phyloP scores from a whole-genome alignment of 1,140 invertebrate genomes.

The Cydia splendana region DNA sequence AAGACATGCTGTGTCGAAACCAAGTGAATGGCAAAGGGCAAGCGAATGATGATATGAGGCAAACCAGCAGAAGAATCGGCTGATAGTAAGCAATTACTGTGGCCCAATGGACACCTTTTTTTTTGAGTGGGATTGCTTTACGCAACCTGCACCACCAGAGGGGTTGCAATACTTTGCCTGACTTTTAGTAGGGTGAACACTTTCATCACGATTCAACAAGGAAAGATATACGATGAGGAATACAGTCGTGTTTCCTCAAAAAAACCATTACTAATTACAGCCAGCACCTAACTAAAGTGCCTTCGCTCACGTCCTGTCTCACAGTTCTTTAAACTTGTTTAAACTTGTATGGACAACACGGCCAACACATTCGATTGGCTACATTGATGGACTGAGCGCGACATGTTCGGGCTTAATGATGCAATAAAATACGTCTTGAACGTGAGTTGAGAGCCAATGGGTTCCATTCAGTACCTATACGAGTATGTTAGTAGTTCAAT shows the following conservation, averaged over 20 bases:
- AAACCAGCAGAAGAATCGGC: no score
- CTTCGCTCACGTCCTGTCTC: not conserved
- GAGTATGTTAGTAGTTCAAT: not conserved
- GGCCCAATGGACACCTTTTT: no score
- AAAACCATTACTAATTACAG: not conserved
- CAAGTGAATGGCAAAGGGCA: no score
- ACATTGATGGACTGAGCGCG: conserved; percentile 29
- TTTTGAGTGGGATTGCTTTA: no score
- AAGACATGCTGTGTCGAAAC: no score
- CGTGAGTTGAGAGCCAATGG: not conserved
- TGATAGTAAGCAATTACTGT: no score
- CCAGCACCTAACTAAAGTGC: not conserved
- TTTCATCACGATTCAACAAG: no score
- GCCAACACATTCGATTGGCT: conserved; percentile 19
- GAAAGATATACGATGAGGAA: no score
- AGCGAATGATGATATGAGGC: no score
- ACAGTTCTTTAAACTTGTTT: conserved; percentile 16
- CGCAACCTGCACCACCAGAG: no score
- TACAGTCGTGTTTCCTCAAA: not conserved
- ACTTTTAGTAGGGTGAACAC: no score
- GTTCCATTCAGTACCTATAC: not conserved
- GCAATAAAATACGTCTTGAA: conserved; percentile 28
- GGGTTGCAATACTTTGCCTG: no score
- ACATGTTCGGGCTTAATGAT: conserved; percentile 25
- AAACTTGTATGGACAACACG: conserved; percentile 6